These are phyloP conservation scores for Bombus balteatus DNA, from an alignment of 1,140 invertebrate species.

Conservation along the genomic window DNA sequence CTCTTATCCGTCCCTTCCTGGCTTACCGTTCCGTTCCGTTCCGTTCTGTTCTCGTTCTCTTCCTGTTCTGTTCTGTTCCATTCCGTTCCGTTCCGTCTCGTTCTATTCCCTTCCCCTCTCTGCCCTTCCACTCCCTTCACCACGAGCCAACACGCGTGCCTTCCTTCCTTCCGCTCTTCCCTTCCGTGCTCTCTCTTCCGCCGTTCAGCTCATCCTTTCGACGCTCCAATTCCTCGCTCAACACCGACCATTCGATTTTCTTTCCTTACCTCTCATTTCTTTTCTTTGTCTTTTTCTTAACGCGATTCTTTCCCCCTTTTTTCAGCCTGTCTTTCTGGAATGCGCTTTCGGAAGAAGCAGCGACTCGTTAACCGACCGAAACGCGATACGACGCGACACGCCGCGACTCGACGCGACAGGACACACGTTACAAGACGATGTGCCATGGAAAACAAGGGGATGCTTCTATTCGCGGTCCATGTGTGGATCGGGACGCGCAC, in stretches of 20 bases:
- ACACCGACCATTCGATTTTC: neutral
- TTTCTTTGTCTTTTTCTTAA: neutral
- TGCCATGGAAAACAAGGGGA: neutral
- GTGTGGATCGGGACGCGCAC: conserved; percentile 50
- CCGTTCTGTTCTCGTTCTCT: neutral
- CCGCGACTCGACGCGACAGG: neutral
- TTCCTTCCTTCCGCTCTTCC: neutral
- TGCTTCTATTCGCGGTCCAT: neutral
- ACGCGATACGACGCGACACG: neutral
- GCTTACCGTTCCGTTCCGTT: conserved; percentile 14
- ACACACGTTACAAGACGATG: conserved; percentile 11
- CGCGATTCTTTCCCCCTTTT: neutral
- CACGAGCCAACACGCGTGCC: neutral
- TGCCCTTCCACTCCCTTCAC: neutral
- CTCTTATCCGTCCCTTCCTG: neutral
- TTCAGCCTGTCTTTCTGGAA: neutral
- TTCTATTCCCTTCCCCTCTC: neutral
- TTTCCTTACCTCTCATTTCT: neutral
- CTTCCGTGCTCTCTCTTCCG: neutral
- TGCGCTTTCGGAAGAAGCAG: neutral
- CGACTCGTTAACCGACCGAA: neutral
- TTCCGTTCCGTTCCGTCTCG: no score
- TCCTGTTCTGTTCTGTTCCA: neutral
- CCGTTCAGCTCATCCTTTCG: neutral
- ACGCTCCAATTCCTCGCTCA: neutral